A percentile compares a stretch with the other conserved stretches of the same genome.
phyloP scores from a whole-genome alignment of 2,797 vertebrate genomes.

The Sphaeramia orbicularis region DNA sequence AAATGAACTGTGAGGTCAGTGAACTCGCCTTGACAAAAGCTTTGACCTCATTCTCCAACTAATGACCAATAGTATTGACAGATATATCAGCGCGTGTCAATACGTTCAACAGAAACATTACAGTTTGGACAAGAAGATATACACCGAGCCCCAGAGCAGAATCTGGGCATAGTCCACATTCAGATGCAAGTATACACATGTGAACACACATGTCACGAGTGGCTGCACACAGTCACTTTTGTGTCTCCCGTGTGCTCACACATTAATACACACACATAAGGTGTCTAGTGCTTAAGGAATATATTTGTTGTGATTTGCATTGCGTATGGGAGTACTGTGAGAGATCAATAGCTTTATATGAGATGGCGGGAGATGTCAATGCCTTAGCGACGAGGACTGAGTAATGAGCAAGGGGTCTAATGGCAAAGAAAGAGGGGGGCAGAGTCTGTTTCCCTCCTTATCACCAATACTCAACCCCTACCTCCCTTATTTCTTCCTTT shows the following conservation, averaged over 20 bases:
- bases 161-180: slow-evolving; percentile 2
- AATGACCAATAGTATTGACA: slow-evolving; percentile 58
- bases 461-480: slow-evolving; percentile 19
- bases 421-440: slow-evolving; percentile 45
- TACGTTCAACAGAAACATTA: slow-evolving; percentile 45
- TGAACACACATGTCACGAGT: not conserved
- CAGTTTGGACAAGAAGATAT: slow-evolving; percentile 29
- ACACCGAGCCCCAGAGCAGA: slow-evolving; percentile 7
- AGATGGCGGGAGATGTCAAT: slow-evolving; percentile 78
- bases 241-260: not conserved
- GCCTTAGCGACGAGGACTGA: slow-evolving; percentile 73
- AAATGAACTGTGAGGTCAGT: slow-evolving; percentile 55
- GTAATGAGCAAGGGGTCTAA: slow-evolving; percentile 72
- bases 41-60: slow-evolving; percentile 65
- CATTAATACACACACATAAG: slow-evolving; percentile 13
- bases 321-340: slow-evolving; percentile 62
- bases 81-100: slow-evolving; percentile 46
- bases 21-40: slow-evolving; percentile 68
- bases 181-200: slow-evolving; percentile 22
- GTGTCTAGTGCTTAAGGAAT: slow-evolving; percentile 52
- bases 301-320: slow-evolving; percentile 71
- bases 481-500: slow-evolving; percentile 6
- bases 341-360: slow-evolving; percentile 74
- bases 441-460: slow-evolving; percentile 21
- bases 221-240: not conserved